phyloP scores from a whole-genome alignment of 2,888 invertebrate species.

The Hyppa rectilinea region DNA sequence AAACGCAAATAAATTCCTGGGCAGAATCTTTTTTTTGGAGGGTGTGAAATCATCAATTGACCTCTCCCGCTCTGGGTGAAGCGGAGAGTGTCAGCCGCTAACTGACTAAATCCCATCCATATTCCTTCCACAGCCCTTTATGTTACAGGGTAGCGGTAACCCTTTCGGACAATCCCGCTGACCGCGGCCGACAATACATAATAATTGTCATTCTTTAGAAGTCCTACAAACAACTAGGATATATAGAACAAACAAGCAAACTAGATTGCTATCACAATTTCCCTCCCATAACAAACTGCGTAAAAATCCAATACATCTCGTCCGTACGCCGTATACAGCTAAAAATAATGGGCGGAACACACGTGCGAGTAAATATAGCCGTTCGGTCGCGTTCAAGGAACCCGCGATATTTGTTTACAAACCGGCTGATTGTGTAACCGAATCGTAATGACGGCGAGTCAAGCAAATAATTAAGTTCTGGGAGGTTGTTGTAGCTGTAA shows the following conservation, averaged over 20 bases:
- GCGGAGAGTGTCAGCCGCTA: no score
- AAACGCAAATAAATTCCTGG: no score
- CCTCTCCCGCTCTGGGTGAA: no score
- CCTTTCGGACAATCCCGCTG: no score
- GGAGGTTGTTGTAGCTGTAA: background rate
- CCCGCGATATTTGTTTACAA: conserved; percentile 58
- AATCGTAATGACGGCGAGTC: conserved; percentile 42
- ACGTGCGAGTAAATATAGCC: conserved; percentile 65
- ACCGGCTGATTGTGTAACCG: conserved; percentile 62
- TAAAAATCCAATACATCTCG: conserved; percentile 25
- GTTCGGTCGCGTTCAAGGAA: conserved; percentile 64
- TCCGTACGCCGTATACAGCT: conserved; percentile 31
- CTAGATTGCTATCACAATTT: background rate
- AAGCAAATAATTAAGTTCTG: conserved; percentile 24
- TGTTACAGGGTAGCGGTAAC: no score
- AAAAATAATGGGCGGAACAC: conserved; percentile 67
- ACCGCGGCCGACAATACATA: no score
- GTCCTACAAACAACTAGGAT: no score
- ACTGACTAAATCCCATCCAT: no score
- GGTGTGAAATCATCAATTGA: no score
- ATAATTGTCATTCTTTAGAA: background rate
- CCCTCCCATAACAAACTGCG: conserved; percentile 9
- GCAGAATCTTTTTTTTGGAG: no score
- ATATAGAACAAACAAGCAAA: no score
- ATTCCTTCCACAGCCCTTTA: no score